Evolutionary conservation across 2,888 invertebrate species (phyloP), one percentile per base, ranked within the genome.

Genomic region (Tachystola acroxantha): DNA sequence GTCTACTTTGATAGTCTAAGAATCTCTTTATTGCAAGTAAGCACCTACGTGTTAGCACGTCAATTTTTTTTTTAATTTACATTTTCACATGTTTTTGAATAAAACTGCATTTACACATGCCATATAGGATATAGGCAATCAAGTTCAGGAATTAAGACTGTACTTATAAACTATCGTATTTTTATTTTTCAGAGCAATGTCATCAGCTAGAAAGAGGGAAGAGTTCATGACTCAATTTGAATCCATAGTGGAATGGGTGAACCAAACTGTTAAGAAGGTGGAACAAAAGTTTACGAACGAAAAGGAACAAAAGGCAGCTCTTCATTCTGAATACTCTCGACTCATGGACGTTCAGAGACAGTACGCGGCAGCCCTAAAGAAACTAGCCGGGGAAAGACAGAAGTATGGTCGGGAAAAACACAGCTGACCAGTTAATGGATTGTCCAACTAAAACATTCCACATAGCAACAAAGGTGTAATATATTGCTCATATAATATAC

Each of bases 211-310:
- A 46, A 92, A 93, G 14, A 93, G 94, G 53, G 96, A 96, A 58
- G 95, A 97, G 64, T 98, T 98, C 70, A 89, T 97, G 62, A 90
- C 92, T 40, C 97, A 98, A 71, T 93, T 98, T 61, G 95, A 97
- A 65, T 90, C 92, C 10, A 97, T 97, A 61, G 94, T 96, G 2
- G 94, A 94, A 19, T 95, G 96, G 56, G 93, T 98, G n/a, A 93
- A 93, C 63, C 93, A 93, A 61, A 96, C 95, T 24, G 93, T 94
- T 57, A 84, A 88, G 22, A 96, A 95, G 82, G 94, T 95, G 37
- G 88, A 88, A 34, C 79, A 79, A 31, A 90, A 90, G 57, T 88
- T 77, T 42, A 68, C 61, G 41, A 60, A 53, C 1, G 85, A 85
- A 45, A 82, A 78, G 42, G 75, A 75, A 34, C 69, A 64, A 25